A percentile compares a stretch with the other conserved stretches of the same genome.
Conservation (phyloP, 2,888 invertebrate genomes). For the Gibbula magus region DNA sequence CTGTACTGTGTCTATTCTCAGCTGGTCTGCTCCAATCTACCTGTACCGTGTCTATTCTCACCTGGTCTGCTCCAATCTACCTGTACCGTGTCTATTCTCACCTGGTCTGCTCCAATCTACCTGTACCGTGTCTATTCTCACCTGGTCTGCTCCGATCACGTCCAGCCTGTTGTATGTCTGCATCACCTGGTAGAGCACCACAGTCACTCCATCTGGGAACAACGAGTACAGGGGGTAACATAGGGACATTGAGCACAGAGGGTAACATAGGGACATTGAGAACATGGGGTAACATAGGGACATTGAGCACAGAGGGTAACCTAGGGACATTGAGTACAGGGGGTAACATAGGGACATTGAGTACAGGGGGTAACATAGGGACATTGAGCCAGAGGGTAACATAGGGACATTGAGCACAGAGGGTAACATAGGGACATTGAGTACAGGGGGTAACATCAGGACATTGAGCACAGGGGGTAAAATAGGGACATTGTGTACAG, state of each 20-base stretch:
- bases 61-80: not conserved
- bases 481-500: too few relatives aligned
- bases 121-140: conserved; percentile 25
- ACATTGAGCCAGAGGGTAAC: too few relatives aligned
- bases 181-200: conserved; percentile 78
- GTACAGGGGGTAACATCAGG: too few relatives aligned
- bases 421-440: too few relatives aligned
- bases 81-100: not conserved
- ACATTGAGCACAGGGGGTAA: too few relatives aligned
- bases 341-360: too few relatives aligned
- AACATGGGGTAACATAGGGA: not conserved
- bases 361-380: too few relatives aligned
- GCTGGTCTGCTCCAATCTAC: too few relatives aligned
- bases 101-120: not conserved
- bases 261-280: not conserved
- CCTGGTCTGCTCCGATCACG: conserved; percentile 52
- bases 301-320: not conserved
- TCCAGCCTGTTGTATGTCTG: conserved; percentile 74
- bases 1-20: too few relatives aligned
- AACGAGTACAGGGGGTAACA: not conserved
- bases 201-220: conserved; percentile 78
- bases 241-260: not conserved
- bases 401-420: too few relatives aligned
- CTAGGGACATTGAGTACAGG: not conserved
- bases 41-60: too few relatives aligned